These are phyloP conservation scores for Jacana jacana DNA, from an alignment of 2,113 vertebrate genomes.

Conservation along the genomic window DNA sequence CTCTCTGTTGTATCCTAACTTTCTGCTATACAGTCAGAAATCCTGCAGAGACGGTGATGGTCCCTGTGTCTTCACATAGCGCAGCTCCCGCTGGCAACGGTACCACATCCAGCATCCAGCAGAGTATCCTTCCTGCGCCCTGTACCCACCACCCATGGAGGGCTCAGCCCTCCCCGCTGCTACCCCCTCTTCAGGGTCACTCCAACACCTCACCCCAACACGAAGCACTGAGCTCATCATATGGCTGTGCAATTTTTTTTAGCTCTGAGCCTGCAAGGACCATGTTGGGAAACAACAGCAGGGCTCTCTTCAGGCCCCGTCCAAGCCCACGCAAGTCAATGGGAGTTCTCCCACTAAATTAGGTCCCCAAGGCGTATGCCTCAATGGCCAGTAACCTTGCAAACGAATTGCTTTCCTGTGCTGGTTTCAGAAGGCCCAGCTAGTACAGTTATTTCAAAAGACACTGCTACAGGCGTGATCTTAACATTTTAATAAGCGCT, in stretches of 20 bases:
- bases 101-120: background rate
- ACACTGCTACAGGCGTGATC: slow-evolving; percentile 32
- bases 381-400: slow-evolving; percentile 2
- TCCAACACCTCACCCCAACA: background rate
- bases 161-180: background rate
- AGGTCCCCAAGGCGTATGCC: background rate
- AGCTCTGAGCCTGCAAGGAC: background rate
- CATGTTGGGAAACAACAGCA: background rate
- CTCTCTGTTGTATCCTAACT: background rate
- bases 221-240: background rate
- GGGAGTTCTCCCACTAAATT: slow-evolving; percentile 31
- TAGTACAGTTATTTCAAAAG: slow-evolving; percentile 38
- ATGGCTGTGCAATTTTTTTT: background rate
- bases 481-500: slow-evolving; percentile 43
- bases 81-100: background rate
- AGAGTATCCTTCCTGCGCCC: background rate
- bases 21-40: background rate
- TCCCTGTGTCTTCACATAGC: background rate
- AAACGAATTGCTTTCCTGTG: slow-evolving; percentile 9
- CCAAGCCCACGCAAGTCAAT: background rate
- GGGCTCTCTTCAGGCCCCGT: background rate
- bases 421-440: background rate
- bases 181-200: background rate
- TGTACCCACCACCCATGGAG: background rate
- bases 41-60: background rate